Conservation (phyloP, 2,113 vertebrate species). For the Phylloscopus trochiloides region DNA sequence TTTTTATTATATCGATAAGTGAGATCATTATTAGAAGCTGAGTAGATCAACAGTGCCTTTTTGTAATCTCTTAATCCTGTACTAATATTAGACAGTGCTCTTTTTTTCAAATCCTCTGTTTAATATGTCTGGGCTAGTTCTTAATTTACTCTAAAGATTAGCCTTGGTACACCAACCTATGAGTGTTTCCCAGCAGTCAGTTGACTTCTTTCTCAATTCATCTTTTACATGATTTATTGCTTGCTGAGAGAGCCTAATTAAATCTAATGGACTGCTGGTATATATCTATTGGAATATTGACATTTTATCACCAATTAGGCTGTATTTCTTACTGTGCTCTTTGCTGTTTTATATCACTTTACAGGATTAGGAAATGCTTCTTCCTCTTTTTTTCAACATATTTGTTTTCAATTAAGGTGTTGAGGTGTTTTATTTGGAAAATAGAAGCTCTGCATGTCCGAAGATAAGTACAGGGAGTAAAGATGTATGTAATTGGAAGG, state of each 20-base stretch:
- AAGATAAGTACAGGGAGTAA: background rate
- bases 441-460: background rate
- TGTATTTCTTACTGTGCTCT: constrained; percentile 30
- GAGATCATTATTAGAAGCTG: constrained; percentile 14
- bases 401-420: background rate
- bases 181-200: constrained; percentile 48
- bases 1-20: background rate
- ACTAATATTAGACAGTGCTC: constrained; percentile 1
- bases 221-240: constrained; percentile 63
- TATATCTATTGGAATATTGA: constrained; percentile 64
- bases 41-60: background rate
- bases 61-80: constrained; percentile 18
- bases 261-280: constrained; percentile 46
- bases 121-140: background rate
- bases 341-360: constrained; percentile 45
- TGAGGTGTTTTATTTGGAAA: background rate
- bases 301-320: constrained; percentile 63
- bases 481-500: background rate
- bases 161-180: constrained; percentile 11
- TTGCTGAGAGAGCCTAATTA: constrained; percentile 62
- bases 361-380: constrained; percentile 18
- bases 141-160: constrained; percentile 1
- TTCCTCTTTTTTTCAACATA: background rate
- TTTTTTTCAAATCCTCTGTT: constrained; percentile 12
- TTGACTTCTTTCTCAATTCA: constrained; percentile 30